Percentiles rank a stretch among this genome's conserved stretches.
phyloP scores from a whole-genome alignment of 2,113 vertebrate species.

The Tachuris rubrigastra region DNA sequence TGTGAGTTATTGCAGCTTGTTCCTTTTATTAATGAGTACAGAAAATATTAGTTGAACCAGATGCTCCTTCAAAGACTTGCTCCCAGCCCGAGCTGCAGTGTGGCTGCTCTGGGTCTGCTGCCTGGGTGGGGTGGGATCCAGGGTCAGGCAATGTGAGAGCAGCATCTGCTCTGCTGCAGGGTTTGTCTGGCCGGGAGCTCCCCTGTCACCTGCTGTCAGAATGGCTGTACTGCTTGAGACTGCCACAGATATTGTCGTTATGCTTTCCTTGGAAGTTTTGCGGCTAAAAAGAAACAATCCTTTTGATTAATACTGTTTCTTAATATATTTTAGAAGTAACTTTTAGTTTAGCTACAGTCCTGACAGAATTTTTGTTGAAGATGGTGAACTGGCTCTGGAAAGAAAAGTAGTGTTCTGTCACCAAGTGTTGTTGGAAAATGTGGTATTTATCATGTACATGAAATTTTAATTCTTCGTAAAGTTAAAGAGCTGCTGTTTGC shows the following conservation, averaged over 20 bases:
- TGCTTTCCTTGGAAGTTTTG: background rate
- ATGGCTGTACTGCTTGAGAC: background rate
- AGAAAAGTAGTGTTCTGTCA: background rate
- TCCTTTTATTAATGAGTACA: constrained; percentile 43
- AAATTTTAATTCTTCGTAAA: constrained; percentile 21
- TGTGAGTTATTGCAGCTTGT: constrained; percentile 39
- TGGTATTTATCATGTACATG: background rate
- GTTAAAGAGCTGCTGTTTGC: background rate
- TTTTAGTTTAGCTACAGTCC: background rate
- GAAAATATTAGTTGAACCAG: constrained; percentile 1
- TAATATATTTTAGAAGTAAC: background rate
- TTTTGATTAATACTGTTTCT: background rate
- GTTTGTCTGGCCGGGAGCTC: background rate
- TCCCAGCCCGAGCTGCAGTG: background rate
- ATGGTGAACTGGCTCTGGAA: background rate
- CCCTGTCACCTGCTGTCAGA: background rate
- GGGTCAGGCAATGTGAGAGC: background rate
- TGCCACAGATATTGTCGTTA: background rate
- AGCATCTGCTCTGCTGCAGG: background rate
- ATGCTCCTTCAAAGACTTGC: background rate
- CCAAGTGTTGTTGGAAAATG: background rate
- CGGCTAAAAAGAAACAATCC: background rate
- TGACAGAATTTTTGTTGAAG: background rate
- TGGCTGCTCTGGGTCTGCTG: background rate
- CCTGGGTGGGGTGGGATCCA: background rate